A percentile compares a stretch with the other conserved stretches of the same genome.
These are phyloP conservation scores for Onychomys torridus DNA, from an alignment of 2,797 vertebrate genomes.

Conservation along the genomic window DNA sequence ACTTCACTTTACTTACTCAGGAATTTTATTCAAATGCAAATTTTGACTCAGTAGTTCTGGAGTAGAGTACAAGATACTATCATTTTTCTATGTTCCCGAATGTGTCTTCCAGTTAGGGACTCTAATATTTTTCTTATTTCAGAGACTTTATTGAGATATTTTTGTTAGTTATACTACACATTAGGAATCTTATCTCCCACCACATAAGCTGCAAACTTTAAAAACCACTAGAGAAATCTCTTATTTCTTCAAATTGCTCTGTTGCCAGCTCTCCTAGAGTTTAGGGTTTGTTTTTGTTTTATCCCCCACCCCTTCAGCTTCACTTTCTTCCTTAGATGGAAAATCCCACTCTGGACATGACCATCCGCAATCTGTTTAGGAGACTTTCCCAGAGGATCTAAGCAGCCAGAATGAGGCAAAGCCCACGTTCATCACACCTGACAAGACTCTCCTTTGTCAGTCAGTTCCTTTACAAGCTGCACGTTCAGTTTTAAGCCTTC, in stretches of 20 bases:
- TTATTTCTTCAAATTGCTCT: slow-evolving; percentile 90
- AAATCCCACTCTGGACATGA: not conserved
- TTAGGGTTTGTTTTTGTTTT: slow-evolving; percentile 78
- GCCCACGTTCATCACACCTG: too few relatives aligned
- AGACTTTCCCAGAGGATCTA: not conserved
- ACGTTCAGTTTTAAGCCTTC: not conserved
- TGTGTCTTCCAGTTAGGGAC: not conserved
- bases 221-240: slow-evolving; percentile 81
- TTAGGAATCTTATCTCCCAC: slow-evolving; percentile 86
- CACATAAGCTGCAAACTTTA: slow-evolving; percentile 84
- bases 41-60: not conserved
- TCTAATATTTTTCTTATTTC: slow-evolving; percentile 70
- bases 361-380: not conserved
- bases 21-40: not conserved
- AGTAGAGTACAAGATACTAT: not conserved
- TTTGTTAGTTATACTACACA: slow-evolving; percentile 86
- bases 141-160: slow-evolving; percentile 87
- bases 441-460: not conserved
- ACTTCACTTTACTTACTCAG: not conserved
- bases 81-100: not conserved
- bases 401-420: not conserved
- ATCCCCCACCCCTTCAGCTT: slow-evolving; percentile 81
- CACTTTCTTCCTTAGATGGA: slow-evolving; percentile 90
- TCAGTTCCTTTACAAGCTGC: not conserved
- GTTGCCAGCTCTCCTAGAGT: slow-evolving; percentile 90